Evolutionary conservation across 2,797 vertebrate genomes (phyloP), one percentile per base, ranked within the genome.

Genomic region (Chelonia mydas): DNA sequence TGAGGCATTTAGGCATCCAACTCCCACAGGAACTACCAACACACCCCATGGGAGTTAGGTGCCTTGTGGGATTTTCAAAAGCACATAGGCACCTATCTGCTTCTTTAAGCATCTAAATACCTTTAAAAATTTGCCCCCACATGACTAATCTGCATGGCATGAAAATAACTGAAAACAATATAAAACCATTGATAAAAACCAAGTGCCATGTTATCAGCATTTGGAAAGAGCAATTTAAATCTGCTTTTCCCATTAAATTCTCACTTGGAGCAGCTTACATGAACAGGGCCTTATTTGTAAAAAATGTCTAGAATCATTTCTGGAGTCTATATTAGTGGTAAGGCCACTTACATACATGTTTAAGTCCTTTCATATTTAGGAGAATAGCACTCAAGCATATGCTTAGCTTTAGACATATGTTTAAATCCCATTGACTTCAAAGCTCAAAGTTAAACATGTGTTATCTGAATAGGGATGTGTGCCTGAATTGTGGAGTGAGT

Each of bases 401-500:
- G 65, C 65, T 68, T 37, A 68, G 19, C 65, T 68, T 68, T 37
- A 68, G 50, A 53, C n/a, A 51, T 0, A 0, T n/a, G 31, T 9
- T 68, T 9, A 2, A 8, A 17, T 81, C 77, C 21, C 82, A 9
- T 0, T 31, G 61, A 77, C 82, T 84, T 55, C 86, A 53, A 72
- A 90, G 12, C 50, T 76, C 45, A 41, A 74, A 25, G 41, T 45
- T 45, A 74, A 77, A 27, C 68, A 31, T 12, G 15, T 47, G 27
- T 77, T 49, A 47, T 9, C 25, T 16, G 74, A 77, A 28, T 49
- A 49, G 45, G 45, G 27, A 28, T 28, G 45, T 77, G 45, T 77
- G 41, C 13, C 27, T 49, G 74, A 77, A 31, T 47, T 47, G 74
- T 5, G 8, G 37, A 23, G 5, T 74, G 37, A 76, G 41, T 45